Evolutionary conservation across 2,797 vertebrate species (phyloP), one percentile per base, ranked within the genome.

Genomic region (Lacerta bilineata): DNA sequence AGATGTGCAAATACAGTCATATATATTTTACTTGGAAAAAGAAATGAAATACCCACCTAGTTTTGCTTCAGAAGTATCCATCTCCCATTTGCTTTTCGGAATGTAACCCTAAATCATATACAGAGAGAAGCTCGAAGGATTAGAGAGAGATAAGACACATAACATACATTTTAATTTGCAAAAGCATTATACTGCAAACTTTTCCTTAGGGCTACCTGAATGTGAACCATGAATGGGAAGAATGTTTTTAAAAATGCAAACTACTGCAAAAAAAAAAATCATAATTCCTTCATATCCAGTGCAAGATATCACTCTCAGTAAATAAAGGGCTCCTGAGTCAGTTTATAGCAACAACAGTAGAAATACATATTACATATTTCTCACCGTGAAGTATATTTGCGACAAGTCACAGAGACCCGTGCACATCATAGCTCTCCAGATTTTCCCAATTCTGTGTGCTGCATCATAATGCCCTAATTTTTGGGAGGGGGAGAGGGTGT

Each of bases 31-130:
- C 50, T 55, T 15, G 50, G 50, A 95, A 92, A 95, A 94, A 97
- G 97, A 96, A 97, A 96, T 95, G 89, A 95, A 96, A 96, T 95
- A 98, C 99, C 97, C 97, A 99, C 99, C 99, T 89, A 99, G 98
- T 96, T 99, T 99, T 92, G 98, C 99, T 97, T 99, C 99, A 95
- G 99, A 99, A 82, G 99, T 99, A 97, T 99, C 99, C 98, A 99
- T 99, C 98, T 99, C 99, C 99, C 99, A 99, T 98, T 99, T 99
- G 98, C 99, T 99, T 99, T 99, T 99, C 97, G 99, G 98, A 98
- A 99, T 98, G 98, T 99, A 99, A 96, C 98, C 99, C 99, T 99
- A 98, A 95, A 98, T 99, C 96, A 97, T 97, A 98, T 97, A 98
- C 96, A 99, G 98, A 99, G 95, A 99, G 98, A 99, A 97, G 98